Evolutionary conservation across 2,888 invertebrate species (phyloP), one percentile per base, ranked within the genome.

Genomic region (Merodon equestris): DNA sequence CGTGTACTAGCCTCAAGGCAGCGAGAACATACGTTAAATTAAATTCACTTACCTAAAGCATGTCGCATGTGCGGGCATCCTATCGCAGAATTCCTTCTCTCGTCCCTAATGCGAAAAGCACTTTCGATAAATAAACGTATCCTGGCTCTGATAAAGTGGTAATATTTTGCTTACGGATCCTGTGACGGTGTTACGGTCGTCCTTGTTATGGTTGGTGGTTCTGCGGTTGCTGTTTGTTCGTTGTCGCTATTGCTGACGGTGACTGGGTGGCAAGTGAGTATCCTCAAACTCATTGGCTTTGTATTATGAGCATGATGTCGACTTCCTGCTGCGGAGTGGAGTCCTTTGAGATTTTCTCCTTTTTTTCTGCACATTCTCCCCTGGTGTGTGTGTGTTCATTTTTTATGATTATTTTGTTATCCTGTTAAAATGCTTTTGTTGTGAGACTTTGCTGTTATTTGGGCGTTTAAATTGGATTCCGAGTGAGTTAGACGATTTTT

Each of bases 71-170:
- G 7, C 3, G 27, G 27, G 27, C 7, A 27, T 27, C 27, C 27
- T 27, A 7, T 2, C 27, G 7, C 27, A 27, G 3, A 27, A 27
- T 27, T 27, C 27, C 27, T 27, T 27, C 27, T 27, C 27, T 1
- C 45, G 57, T 57, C 58, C 73, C 63, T 77, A 77, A 77, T 77
- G 77, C 73, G 77, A 77, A 73, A 73, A 77, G 63, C 77, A 67
- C 73, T 77, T 77, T 77, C 77, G 77, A 77, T 77, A 73, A 77
- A 66, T 77, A 77, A 77, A 73, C 77, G 67, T 77, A 73, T 73
- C 77, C 73, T 74, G 79, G 53, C 19, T 56, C 74, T 79, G 68
- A 79, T 79, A 79, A 79, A 79, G 79, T 74, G 79, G 68, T 79
- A 51, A 70, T 68, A 58, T 74, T 70, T 68, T 74, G 68, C 79